Conservation (phyloP, 30 jellyfish, hydroid and myxozoan genomes). For the Aurelia aurita region DNA sequence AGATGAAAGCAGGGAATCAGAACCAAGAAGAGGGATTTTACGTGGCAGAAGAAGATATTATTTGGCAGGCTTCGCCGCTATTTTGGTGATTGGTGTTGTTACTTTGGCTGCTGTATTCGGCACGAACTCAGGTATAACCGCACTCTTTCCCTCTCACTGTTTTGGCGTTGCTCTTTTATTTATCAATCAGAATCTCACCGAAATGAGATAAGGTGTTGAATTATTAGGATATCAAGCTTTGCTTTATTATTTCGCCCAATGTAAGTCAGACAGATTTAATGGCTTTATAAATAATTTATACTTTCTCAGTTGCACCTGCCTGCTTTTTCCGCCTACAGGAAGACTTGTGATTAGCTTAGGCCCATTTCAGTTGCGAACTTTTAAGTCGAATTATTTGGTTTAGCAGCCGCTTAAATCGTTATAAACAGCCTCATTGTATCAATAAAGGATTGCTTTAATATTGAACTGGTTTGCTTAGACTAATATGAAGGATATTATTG, state of each 20-base stretch:
- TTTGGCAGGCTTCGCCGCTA: slow-evolving; percentile 66
- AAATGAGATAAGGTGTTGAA: not conserved
- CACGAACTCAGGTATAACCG: slow-evolving; percentile 39
- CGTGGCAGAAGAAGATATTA: slow-evolving; percentile 38
- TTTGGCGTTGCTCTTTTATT: not conserved
- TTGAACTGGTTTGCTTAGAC: no score
- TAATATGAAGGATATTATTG: no score
- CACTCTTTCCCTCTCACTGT: not conserved
- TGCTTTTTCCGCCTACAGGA: not conserved
- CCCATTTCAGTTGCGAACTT: no score
- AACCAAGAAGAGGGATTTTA: slow-evolving; percentile 14
- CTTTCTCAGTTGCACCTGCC: slow-evolving; percentile 13
- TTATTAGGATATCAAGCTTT: not conserved
- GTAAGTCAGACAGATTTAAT: slow-evolving; percentile 1
- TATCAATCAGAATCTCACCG: no score
- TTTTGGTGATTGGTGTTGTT: slow-evolving; percentile 53
- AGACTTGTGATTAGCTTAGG: no score
- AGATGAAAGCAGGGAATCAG: slow-evolving; percentile 36
- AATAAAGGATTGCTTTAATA: no score
- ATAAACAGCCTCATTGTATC: no score
- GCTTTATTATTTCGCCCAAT: not conserved
- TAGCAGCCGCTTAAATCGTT: no score
- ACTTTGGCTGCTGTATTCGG: slow-evolving; percentile 69
- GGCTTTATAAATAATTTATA: slow-evolving; percentile 9
- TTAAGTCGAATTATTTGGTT: no score